Evolutionary conservation across 2,797 vertebrate species (phyloP), one percentile per base, ranked within the genome.

Genomic region (Gymnothorax javanicus): DNA sequence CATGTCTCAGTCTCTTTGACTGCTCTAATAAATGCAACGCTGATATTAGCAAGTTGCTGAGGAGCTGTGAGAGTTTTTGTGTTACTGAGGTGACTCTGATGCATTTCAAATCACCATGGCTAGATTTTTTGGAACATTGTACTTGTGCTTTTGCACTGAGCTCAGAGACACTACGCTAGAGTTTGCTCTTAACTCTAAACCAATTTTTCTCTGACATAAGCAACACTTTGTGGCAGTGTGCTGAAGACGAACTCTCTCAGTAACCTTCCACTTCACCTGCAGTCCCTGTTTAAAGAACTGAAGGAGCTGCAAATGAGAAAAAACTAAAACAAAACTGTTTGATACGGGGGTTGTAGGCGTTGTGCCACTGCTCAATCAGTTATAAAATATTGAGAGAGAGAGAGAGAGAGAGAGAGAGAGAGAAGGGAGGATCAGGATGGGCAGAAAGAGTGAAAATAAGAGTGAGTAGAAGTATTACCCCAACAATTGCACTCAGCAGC

Each of bases 301-400:
- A 5, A n/a, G 15, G 57, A 9, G 59, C 60, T 27, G 15, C n/a
- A 84, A 64, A 84, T 43, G 33, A 52, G 13, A 84, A 67, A 67
- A 84, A 67, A 64, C 9, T 27, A 15, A 52, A 7, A 11, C 9
- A 67, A 64, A 64, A 69, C 64, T 50, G 50, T 52, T 57, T 33
- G 27, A 43, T 43, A 43, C 23, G 17, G 15, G 58, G 15, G 20
- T 5, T 23, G 33, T 23, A 33, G 13, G 27, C 7, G 9, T 23
- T 88, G 86, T 87, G 87, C 89, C 62, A 88, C 89, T 90, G 88
- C 88, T 90, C 88, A 89, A 88, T 17, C 56, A 25, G 84, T 56
- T 88, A 77, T 82, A 89, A 90, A 90, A 85, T 92, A 91, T 93
- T 92, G 89, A 92, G 92, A 91, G 89, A 86, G 87, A 86, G 79